Conservation (phyloP, 2,113 vertebrate species). For the Rhipidura dahli region DNA sequence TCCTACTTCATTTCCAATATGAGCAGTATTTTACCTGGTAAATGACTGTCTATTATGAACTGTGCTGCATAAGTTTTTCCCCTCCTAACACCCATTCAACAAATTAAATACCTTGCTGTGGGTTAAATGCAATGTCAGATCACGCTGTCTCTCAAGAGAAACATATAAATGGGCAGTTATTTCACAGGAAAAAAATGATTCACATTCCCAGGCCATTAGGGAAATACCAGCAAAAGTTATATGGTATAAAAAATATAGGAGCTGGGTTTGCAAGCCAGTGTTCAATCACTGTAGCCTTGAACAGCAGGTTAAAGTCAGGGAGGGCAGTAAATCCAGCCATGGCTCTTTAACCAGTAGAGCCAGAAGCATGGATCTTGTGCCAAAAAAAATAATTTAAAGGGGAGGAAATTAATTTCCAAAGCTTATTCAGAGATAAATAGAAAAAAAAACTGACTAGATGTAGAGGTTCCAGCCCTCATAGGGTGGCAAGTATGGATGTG, state of each 20-base stretch:
- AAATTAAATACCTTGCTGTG: slow-evolving; percentile 35
- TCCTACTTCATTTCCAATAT: not conserved
- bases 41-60: not conserved
- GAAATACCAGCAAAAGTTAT: slow-evolving; percentile 51
- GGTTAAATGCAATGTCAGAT: slow-evolving; percentile 50
- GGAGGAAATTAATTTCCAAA: slow-evolving; percentile 18
- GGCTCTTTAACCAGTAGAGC: slow-evolving; percentile 34
- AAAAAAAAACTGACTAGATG: not conserved
- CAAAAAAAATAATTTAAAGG: slow-evolving; percentile 24
- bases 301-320: slow-evolving; percentile 51
- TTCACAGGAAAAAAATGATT: slow-evolving; percentile 41
- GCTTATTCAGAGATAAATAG: slow-evolving; percentile 10
- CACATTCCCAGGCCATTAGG: slow-evolving; percentile 32
- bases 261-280: slow-evolving; percentile 40
- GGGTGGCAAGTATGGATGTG: not conserved
- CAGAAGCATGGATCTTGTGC: slow-evolving; percentile 42
- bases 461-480: not conserved
- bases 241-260: slow-evolving; percentile 35
- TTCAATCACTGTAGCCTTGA: slow-evolving; percentile 67
- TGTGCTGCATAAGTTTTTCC: not conserved
- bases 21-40: not conserved
- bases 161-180: slow-evolving; percentile 46
- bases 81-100: not conserved
- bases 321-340: slow-evolving; percentile 53
- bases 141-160: slow-evolving; percentile 29